Evolutionary conservation across 2,797 vertebrate species (phyloP), one percentile per base, ranked within the genome.

Genomic region (Brachyalestes nurse): DNA sequence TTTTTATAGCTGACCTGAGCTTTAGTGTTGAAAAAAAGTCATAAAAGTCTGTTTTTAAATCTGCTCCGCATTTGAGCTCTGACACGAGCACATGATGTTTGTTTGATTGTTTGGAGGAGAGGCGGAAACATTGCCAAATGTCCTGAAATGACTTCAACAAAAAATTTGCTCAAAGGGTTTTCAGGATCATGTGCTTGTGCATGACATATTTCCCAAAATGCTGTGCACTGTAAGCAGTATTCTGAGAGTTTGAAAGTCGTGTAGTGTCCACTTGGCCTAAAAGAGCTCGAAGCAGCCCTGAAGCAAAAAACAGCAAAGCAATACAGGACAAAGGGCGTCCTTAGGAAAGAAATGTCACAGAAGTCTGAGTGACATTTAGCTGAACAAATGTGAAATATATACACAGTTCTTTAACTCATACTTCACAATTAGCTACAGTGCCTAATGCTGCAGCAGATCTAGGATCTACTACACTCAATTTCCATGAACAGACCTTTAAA

Each of bases 271-370:
- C 62, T 65, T 65, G 62, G 62, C 62, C 13, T 12, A 42, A 65
- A 83, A 70, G 75, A 78, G 64, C 45, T 42, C 81, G 84, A 80
- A 66, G 80, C 78, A 84, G 70, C 76, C 77, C 28, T 65, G 51
- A 87, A 89, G 88, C 83, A 86, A 84, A 85, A 76, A 67, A 85
- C 9, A 87, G 71, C 84, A 79, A 87, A 80, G 77, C 82, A 79
- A 38, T 61, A 58, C 77, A 69, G 64, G 17, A 81, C 60, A 76
- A 38, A 83, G 85, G 70, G 47, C 80, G 87, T 89, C 66, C 81
- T 81, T 23, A 23, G 40, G 62, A 77, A 85, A 49, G 70, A 53
- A 14, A 47, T 58, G n/a, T 49, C 51, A 40, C 60, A 83, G 77
- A 81, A 83, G 34, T 45, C 42, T 45, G 51, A 84, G 21, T 10